Base-by-base conservation (phyloP, 2,888 invertebrate species). In the Mechanitis mazaeus region DNA sequence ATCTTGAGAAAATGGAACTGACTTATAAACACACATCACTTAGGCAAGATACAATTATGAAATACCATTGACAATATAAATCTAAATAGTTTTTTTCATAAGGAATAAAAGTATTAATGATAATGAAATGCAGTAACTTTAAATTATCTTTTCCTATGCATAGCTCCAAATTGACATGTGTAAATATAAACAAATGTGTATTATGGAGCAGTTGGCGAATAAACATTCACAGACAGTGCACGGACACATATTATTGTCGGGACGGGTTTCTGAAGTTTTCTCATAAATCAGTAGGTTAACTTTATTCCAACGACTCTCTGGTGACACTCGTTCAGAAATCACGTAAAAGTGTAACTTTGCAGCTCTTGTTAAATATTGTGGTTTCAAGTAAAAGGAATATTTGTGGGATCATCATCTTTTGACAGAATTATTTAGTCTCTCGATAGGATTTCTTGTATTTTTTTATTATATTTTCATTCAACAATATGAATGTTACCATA, bases 271-370 rank as follows among this genome's bases (percentile, higher is more conserved):
- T 33, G 76, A 87, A 87, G 82, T 88, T 89, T 85, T 70, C 77
- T 82, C 87, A 88, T 89, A 87, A 88, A 89, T 87, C 88, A 88
- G 85, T 76, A 73, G 76, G 73, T 81, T 85, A 88, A 88, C 86
- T 89, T 88, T 88, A 88, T 87, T 87, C 87, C 87, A 88, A 87
- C 86, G 87, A 87, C 87, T 87, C 87, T 87, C 87, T 77, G 78
- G 87, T 82, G 86, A 88, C 87, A 87, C 81, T 84, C 83, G 87
- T 87, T 87, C 79, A 83, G 79, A 81, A 81, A 84, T 78, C 78
- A 78, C 85, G 80, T 85, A 82, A 81, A 20, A 80, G 79, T 74
- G 75, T 80, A 86, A 87, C 82, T 87, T 86, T 77, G 74, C 75
- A 74, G 69, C 82, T 83, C 84, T 83, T 79, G 71, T 71, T 71